Percentiles rank a stretch among this genome's conserved stretches.
Evolutionary conservation across 2,797 vertebrate genomes (phyloP).

Genomic region (Sebastes vulpes): DNA sequence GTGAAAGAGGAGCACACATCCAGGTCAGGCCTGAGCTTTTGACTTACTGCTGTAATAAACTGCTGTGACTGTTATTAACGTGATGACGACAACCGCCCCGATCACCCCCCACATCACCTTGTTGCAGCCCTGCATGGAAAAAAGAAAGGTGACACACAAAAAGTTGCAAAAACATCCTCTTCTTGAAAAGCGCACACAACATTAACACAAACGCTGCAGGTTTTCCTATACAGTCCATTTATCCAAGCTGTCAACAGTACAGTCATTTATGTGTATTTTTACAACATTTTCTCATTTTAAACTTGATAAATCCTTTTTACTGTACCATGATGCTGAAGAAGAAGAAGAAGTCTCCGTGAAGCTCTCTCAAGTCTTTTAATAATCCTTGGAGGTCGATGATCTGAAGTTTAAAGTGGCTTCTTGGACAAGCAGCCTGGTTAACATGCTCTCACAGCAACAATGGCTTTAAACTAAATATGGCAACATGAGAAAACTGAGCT

Average conservation of each 20-base stretch:
- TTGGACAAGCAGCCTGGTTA: slow-evolving; percentile 5
- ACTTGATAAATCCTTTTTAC: slow-evolving; percentile 59
- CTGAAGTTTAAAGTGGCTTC: slow-evolving; percentile 29
- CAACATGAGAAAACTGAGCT: slow-evolving; percentile 25
- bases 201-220: neutral
- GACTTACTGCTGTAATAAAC: slow-evolving; percentile 86
- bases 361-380: slow-evolving; percentile 24
- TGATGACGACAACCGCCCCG: slow-evolving; percentile 83
- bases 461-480: neutral
- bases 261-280: neutral
- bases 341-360: slow-evolving; percentile 16
- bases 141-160: slow-evolving; percentile 46
- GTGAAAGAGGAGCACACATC: neutral
- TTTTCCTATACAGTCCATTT: neutral
- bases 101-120: slow-evolving; percentile 78
- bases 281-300: neutral
- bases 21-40: neutral
- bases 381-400: slow-evolving; percentile 51
- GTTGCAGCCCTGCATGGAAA: slow-evolving; percentile 70
- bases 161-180: slow-evolving; percentile 9
- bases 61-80: slow-evolving; percentile 81
- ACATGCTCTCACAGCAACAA: slow-evolving; percentile 18
- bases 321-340: slow-evolving; percentile 79
- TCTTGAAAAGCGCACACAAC: neutral
- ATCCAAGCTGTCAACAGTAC: neutral